These are phyloP conservation scores for Nymphalis c-album DNA, from an alignment of 2,888 invertebrate genomes.

Conservation along the genomic window DNA sequence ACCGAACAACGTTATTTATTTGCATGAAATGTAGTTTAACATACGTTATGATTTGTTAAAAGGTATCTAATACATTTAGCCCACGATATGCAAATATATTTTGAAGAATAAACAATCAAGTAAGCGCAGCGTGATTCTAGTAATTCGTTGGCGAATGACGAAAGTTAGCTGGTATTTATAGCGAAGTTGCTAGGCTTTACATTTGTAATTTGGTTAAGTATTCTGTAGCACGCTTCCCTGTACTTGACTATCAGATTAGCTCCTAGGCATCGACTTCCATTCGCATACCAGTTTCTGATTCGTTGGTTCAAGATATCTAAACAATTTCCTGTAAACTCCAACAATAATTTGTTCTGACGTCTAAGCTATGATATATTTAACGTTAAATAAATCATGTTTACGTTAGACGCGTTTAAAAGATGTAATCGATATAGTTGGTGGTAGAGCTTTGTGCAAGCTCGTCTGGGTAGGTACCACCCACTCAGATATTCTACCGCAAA, in stretches of 20 bases:
- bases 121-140: not conserved
- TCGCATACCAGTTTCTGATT: no score
- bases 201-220: not conserved
- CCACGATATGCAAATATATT: not conserved
- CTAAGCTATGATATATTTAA: no score
- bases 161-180: not conserved
- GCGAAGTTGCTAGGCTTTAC: not conserved
- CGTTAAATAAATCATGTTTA: no score
- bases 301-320: not conserved
- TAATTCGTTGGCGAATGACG: constrained; percentile 4
- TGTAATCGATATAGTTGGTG: no score
- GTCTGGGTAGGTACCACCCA: no score
- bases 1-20: not conserved
- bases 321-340: not conserved
- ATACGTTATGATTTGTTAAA: no score
- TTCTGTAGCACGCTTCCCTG: not conserved
- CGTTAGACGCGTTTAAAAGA: no score
- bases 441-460: no score
- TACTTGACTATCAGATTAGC: not conserved
- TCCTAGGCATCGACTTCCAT: not conserved
- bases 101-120: not conserved
- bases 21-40: no score
- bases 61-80: no score
- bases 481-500: no score
- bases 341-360: no score